phyloP scores from a whole-genome alignment of 2,888 invertebrate species.

The Entomobrya multifasciata region DNA sequence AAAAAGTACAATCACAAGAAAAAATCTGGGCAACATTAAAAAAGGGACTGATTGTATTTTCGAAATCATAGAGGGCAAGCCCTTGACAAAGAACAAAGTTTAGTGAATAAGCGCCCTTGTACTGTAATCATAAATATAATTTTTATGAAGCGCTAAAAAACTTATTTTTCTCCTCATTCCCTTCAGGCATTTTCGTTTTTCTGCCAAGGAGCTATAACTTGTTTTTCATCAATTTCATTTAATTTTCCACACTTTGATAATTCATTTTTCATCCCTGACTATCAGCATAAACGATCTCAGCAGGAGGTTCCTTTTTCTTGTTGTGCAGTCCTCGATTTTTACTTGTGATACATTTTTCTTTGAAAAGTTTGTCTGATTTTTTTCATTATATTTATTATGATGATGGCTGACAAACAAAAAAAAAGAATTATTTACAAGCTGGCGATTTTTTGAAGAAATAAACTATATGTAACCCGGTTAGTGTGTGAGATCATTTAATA shows the following conservation, averaged over 20 bases:
- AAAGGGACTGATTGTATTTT: neutral
- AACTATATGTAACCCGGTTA: constrained; percentile 42
- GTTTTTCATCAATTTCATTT: constrained; percentile 66
- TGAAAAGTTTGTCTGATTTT: constrained; percentile 27
- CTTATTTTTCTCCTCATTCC: neutral
- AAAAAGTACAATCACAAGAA: neutral
- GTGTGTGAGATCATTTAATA: neutral
- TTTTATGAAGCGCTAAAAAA: neutral
- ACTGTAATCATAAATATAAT: neutral
- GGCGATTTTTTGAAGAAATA: neutral
- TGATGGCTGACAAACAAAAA: constrained; percentile 29
- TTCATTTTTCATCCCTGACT: constrained; percentile 65
- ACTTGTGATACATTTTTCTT: constrained; percentile 12
- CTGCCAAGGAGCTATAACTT: constrained; percentile 41
- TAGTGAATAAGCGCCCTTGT: too few relatives aligned
- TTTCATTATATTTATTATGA: constrained; percentile 8
- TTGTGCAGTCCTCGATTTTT: constrained; percentile 32
- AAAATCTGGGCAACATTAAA: neutral
- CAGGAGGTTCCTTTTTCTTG: constrained; percentile 58
- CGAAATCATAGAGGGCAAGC: neutral
- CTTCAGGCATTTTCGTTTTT: constrained; percentile 31
- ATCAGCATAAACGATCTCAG: constrained; percentile 64
- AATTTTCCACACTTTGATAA: constrained; percentile 67
- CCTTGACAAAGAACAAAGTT: constrained; percentile 13
- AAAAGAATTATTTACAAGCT: too few relatives aligned